These are phyloP conservation scores for Aporophyla lueneburgensis DNA, from an alignment of 2,888 invertebrate species.

Conservation along the genomic window DNA sequence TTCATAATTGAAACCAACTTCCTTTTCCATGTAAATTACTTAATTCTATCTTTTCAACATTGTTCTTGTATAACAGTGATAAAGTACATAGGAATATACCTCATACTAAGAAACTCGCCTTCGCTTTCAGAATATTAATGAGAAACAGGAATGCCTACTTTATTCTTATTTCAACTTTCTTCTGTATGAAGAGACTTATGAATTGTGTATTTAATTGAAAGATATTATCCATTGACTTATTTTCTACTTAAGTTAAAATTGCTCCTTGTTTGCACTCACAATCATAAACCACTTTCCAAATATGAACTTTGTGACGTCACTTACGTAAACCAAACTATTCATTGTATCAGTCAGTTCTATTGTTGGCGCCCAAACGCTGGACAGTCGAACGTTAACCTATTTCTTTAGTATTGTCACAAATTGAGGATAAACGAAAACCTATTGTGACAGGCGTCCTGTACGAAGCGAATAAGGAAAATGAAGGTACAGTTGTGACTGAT, in stretches of 20 bases:
- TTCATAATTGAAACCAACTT: not conserved
- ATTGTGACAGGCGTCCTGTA: conserved; percentile 19
- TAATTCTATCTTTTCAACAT: not conserved
- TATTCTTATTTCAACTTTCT: not conserved
- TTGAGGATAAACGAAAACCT: conserved; percentile 29
- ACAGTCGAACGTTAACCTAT: not conserved
- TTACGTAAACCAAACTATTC: no score
- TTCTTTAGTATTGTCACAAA: conserved; percentile 18
- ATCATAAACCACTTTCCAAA: not conserved
- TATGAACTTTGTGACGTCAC: not conserved
- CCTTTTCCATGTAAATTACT: not conserved
- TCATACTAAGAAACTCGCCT: not conserved
- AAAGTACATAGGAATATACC: no score
- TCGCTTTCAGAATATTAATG: conserved; percentile 15
- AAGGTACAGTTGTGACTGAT: conserved; percentile 6
- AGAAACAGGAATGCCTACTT: not conserved
- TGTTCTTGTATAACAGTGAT: not conserved
- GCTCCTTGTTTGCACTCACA: not conserved
- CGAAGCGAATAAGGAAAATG: conserved; percentile 18
- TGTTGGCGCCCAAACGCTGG: not conserved
- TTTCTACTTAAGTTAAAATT: not conserved
- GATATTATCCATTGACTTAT: not conserved
- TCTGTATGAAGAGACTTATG: not conserved
- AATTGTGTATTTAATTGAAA: conserved; percentile 4
- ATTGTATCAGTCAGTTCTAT: not conserved